Conservation (phyloP, 2,113 vertebrate species). For the Sula dactylatra region DNA sequence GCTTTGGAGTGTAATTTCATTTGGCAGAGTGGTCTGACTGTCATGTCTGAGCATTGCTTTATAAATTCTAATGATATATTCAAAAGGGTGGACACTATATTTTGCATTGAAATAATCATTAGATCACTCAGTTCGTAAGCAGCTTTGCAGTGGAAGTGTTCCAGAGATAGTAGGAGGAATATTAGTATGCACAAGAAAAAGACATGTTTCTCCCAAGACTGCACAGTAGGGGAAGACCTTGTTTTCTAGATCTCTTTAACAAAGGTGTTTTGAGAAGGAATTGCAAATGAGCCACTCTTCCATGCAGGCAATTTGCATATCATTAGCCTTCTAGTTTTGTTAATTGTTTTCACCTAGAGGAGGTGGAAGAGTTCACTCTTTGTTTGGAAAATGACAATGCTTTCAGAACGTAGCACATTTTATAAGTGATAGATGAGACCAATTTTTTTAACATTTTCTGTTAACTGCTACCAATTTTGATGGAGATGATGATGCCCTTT, state of each 20-base stretch:
- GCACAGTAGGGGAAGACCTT: conserved; percentile 46
- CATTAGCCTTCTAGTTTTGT: conserved; percentile 52
- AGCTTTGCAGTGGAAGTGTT: conserved; percentile 20
- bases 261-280: conserved; percentile 53
- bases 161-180: conserved; percentile 43
- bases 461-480: neutral
- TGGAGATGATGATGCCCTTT: conserved; percentile 22
- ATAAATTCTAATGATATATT: neutral
- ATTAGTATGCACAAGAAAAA: conserved; percentile 31
- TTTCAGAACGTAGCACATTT: neutral
- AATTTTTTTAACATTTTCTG: neutral
- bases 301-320: conserved; percentile 61
- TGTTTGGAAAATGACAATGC: conserved; percentile 48
- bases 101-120: neutral
- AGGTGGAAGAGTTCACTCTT: conserved; percentile 53
- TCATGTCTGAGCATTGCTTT: neutral
- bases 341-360: conserved; percentile 63
- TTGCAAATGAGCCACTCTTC: conserved; percentile 58
- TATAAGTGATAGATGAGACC: neutral
- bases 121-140: neutral
- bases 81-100: neutral
- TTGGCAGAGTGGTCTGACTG: neutral
- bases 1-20: neutral
- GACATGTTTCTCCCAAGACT: conserved; percentile 7
- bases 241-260: conserved; percentile 39